A percentile compares a stretch with the other conserved stretches of the same genome.
Conservation (phyloP, 30 jellyfish, hydroid and myxozoan species). For the Phacellophora camtschatica region DNA sequence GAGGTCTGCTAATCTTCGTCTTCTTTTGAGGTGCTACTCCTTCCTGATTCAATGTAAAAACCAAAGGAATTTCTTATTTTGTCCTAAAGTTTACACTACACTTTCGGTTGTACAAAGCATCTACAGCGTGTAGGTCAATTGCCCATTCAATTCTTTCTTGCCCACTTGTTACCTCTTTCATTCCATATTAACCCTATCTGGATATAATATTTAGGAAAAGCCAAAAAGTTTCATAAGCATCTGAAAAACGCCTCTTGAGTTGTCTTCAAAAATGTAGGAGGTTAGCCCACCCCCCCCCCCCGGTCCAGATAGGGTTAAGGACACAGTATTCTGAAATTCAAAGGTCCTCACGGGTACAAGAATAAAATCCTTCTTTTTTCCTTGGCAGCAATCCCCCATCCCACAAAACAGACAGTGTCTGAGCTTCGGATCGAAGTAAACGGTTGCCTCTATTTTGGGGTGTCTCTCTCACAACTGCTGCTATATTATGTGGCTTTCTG, state of each 20-base stretch:
- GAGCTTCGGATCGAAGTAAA: constrained; percentile 23
- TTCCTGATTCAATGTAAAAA: neutral
- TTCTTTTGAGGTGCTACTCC: constrained; percentile 17
- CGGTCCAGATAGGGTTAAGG: too few species aligned
- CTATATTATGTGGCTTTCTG: constrained; percentile 30
- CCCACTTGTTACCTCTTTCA: constrained; percentile 42
- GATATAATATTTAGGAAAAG: too few species aligned
- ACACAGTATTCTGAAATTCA: constrained; percentile 26
- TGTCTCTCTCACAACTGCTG: constrained; percentile 30
- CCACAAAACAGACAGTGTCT: constrained; percentile 48
- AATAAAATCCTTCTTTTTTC: constrained; percentile 28
- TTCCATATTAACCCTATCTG: too few species aligned
- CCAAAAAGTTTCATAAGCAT: too few species aligned
- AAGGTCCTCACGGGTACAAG: constrained; percentile 47
- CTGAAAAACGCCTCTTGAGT: too few species aligned
- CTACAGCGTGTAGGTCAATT: constrained; percentile 48
- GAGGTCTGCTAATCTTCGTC: constrained; percentile 47
- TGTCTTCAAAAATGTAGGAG: too few species aligned
- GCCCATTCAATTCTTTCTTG: constrained; percentile 16
- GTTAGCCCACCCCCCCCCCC: too few species aligned
- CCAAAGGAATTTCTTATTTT: constrained; percentile 15
- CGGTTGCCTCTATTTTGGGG: constrained; percentile 20
- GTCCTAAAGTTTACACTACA: constrained; percentile 61
- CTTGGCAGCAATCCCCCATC: constrained; percentile 38
- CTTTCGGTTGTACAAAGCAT: constrained; percentile 38